A percentile compares a stretch with the other conserved stretches of the same genome.
phyloP scores from a whole-genome alignment of 2,797 vertebrate genomes.

The Chelmon rostratus region DNA sequence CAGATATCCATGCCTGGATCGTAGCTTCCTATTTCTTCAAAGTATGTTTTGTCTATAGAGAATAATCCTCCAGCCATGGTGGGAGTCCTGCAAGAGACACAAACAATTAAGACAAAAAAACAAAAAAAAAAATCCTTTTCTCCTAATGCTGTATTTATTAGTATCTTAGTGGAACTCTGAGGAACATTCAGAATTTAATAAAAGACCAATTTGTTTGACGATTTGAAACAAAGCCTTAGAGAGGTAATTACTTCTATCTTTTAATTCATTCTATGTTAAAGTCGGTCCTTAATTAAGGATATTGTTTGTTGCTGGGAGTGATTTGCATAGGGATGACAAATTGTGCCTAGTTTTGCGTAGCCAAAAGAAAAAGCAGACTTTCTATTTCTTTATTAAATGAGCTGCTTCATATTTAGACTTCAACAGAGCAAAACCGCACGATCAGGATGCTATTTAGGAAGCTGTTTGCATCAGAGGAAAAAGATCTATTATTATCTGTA shows the following conservation, averaged over 20 bases:
- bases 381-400: constrained; percentile 37
- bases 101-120: constrained; percentile 23
- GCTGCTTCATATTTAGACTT: constrained; percentile 23
- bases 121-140: neutral
- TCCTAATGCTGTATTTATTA: constrained; percentile 21
- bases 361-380: constrained; percentile 41
- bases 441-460: constrained; percentile 26
- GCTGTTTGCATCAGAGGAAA: constrained; percentile 34
- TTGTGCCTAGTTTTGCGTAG: constrained; percentile 18
- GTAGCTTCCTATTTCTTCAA: constrained; percentile 99
- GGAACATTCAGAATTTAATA: constrained; percentile 44
- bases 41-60: constrained; percentile 97
- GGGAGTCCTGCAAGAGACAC: constrained; percentile 89
- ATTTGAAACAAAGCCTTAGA: constrained; percentile 62
- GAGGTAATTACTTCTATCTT: constrained; percentile 61
- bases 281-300: constrained; percentile 51
- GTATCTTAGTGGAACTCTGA: constrained; percentile 26
- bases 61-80: constrained; percentile 99
- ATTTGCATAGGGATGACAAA: constrained; percentile 68
- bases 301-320: constrained; percentile 48
- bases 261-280: constrained; percentile 57
- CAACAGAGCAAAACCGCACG: constrained; percentile 26
- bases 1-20: constrained; percentile 99
- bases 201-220: constrained; percentile 62
- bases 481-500: constrained; percentile 58